phyloP scores from a whole-genome alignment of 2,888 invertebrate genomes.

The Drosophila neutralis region DNA sequence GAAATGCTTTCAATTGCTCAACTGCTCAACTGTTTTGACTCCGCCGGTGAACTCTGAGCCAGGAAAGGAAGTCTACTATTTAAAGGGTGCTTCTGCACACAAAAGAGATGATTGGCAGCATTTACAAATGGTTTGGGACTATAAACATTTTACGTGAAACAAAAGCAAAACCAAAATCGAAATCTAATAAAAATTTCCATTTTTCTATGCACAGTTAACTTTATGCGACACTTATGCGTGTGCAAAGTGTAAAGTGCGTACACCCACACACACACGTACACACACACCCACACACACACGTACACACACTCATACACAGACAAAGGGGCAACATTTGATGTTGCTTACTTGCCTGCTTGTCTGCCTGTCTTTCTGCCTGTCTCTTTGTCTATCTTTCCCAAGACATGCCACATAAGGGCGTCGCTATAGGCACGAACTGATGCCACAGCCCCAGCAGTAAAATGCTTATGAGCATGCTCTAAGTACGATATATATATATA shows the following conservation, averaged over 20 bases:
- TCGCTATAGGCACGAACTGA: conserved; percentile 64
- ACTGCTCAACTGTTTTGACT: background rate
- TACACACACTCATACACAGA: background rate
- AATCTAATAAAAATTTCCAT: conserved; percentile 79
- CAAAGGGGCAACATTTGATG: conserved; percentile 55
- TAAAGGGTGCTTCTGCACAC: conserved; percentile 25
- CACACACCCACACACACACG: conserved; percentile 9
- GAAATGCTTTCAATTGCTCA: background rate
- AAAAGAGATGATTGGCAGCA: conserved; percentile 61
- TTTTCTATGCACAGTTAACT: conserved; percentile 78
- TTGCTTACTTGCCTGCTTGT: conserved; percentile 13
- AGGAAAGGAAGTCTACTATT: conserved; percentile 4
- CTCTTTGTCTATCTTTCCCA: conserved; percentile 18
- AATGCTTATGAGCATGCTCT: conserved; percentile 59
- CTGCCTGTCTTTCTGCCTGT: background rate
- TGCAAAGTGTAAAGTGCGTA: conserved; percentile 73
- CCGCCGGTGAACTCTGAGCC: conserved; percentile 1
- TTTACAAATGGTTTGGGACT: conserved; percentile 67
- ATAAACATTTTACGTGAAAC: conserved; percentile 66
- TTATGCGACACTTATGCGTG: conserved; percentile 79
- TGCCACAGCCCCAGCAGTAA: conserved; percentile 41
- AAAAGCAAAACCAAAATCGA: conserved; percentile 54
- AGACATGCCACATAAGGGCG: conserved; percentile 44
- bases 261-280: conserved; percentile 14
- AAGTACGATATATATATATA: conserved; percentile 33